Evolutionary conservation across 1,140 invertebrate genomes (phyloP), one percentile per base, ranked within the genome.

Genomic region (Prorops nasuta): DNA sequence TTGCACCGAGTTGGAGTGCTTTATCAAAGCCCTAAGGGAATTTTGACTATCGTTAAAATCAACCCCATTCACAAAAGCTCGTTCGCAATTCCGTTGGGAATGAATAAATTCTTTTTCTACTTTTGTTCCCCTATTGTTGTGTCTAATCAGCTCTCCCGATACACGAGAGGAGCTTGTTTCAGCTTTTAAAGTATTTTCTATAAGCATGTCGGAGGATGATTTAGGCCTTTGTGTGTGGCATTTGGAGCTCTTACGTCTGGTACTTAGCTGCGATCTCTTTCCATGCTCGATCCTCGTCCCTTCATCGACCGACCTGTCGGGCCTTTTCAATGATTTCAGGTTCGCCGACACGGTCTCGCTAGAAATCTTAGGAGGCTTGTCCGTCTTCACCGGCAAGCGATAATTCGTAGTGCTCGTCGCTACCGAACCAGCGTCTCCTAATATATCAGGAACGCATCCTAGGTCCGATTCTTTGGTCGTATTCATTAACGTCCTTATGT

Each of bases 41-140:
- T 51, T 68, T 54, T 73, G 67, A 46, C 64, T 69, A n/a, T 72
- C 71, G 39, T 72, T 67, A 1, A 69, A 56, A 47, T 70, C 67
- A 10, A 69, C 35, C 15, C 66, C 65, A 4, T 66, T 65, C 7
- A 68, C 44, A 20, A 74, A 58, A 2, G 64, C 65, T 40, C 63
- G 64, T 22, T 67, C 51, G 31, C 67, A 54, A 36, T 67, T 64
- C 3, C 70, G 68, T 18, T 72, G 58, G 0, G 56, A 59, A 0
- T 61, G 47, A 24, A 42, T 16, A 16, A 49, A 63, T 32, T 66
- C 60, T 3, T 51, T 67, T 0, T 71, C 66, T 9, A 71, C 51
- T 48, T 65, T 72, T 3, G 68, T 65, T 3, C 71, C 59, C 47
- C 74, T 74, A 20, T 61, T 65, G 18, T 66, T 56, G 21, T 71